Evolutionary conservation across 2,797 vertebrate species (phyloP), one percentile per base, ranked within the genome.

Genomic region (Hydrophis major): DNA sequence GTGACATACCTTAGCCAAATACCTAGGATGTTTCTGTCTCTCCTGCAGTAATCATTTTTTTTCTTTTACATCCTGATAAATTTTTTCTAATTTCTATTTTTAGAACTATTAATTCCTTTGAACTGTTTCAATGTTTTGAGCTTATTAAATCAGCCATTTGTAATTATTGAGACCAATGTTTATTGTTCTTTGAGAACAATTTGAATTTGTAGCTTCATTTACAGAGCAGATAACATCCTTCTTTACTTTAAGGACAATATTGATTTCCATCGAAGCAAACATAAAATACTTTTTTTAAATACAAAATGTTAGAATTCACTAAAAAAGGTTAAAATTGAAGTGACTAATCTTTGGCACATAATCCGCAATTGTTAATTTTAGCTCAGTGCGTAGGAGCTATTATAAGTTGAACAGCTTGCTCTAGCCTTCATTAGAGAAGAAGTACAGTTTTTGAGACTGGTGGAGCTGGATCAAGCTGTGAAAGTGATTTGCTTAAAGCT

Each of bases 311-410:
- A 97, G 95, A 97, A 97, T 97, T 98, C 96, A 94, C 97, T 97
- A 96, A 98, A 97, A 50, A 98, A 98, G 97, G 97, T 98, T 98
- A 97, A 97, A 97, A 97, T 95, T 96, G 97, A 97, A 97, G 97
- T 98, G 98, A 98, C 97, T 98, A 98, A 98, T 98, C 97, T 98
- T 97, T 94, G 18, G 94, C 95, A 97, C 97, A 98, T 98, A 98
- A 98, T 91, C 83, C 98, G 97, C 97, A 97, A 96, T 97, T 98
- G 97, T 98, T 98, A 98, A 98, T 98, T 98, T 98, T 98, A 98
- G 98, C 97, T 97, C 91, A 92, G 95, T 97, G 98, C 98, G 98
- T 98, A 98, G 98, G 98, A 98, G 98, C 97, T 96, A 96, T 93
- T 97, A 97, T 98, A 97, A 98, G 97, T 98, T 98, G 97, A 98